Evolutionary conservation across 1,140 invertebrate species (phyloP), one percentile per base, ranked within the genome.

Genomic region (Lasioglossum baleicum): DNA sequence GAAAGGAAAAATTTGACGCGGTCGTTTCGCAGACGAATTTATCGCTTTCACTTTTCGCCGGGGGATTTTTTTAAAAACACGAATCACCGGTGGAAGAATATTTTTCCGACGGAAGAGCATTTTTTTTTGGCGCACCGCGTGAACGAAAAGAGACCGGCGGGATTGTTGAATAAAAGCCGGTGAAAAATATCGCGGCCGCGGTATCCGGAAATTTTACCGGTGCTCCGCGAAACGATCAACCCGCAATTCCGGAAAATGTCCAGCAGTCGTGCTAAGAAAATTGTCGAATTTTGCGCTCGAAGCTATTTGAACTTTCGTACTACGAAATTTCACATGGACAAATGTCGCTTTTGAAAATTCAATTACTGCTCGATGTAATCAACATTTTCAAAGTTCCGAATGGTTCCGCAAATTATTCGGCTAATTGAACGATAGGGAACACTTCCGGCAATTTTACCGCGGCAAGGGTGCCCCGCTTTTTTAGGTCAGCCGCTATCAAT

Each of bases 171-270:
- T 48, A 75, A 67, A 67, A 56, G n/a, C 73, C 48, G 13, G n/a
- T 11, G n/a, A n/a, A 75, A 75, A 75, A 56, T 75, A 56, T 75
- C n/a, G 31, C n/a, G 31, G 35, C 17, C 13, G 64, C 64, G 48
- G 58, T 75, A 67, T 67, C 61, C 7, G 63, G 48, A 75, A 67
- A 75, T 75, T 67, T 56, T 40, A 11, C 26, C 15, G 35, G 17
- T 75, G 73, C 67, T 48, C 63, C 31, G 31, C 44, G 15, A 17
- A 75, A 67, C 64, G 48, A 75, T 75, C 64, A 22, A 75, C 63
- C 26, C n/a, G 20, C 8, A 7, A 40, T 56, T 17, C n/a, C 0
- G 73, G 35, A 67, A 67, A 67, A 56, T 67, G 42, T 58, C 15
- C 26, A 13, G 5, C 15, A 22, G 20, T 11, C 22, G 51, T n/a